Conservation (phyloP, 2,113 vertebrate species). For the Semnornis frantzii region DNA sequence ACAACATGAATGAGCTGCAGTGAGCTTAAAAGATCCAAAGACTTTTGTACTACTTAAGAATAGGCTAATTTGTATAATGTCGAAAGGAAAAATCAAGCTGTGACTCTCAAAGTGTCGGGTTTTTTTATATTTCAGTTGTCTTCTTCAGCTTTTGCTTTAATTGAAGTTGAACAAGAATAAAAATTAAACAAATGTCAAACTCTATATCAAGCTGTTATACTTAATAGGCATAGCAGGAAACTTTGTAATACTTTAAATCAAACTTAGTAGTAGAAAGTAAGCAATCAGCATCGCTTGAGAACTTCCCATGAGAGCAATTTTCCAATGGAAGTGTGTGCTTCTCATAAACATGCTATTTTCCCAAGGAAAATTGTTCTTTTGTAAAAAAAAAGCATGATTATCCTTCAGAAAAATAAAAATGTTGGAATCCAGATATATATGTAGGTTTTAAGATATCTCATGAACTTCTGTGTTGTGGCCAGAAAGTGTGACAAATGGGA, state of each 20-base stretch:
- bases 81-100: background rate
- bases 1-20: background rate
- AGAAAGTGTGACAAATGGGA: background rate
- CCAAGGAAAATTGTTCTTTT: background rate
- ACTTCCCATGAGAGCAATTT: background rate
- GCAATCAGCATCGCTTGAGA: background rate
- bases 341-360: background rate
- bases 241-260: background rate
- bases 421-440: rapidly evolving
- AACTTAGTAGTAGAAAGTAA: background rate
- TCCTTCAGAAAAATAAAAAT: background rate
- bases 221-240: slow-evolving; percentile 3
- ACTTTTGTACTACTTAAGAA: background rate
- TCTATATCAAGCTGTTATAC: background rate
- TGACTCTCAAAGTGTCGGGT: background rate
- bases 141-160: background rate
- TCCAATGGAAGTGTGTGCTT: background rate
- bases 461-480: background rate
- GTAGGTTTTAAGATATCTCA: background rate
- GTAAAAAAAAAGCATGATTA: rapidly evolving
- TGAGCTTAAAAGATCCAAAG: background rate
- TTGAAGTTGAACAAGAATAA: background rate
- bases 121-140: background rate
- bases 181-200: slow-evolving; percentile 12
- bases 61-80: background rate